phyloP scores from a whole-genome alignment of 2,113 vertebrate species.

The Mobula hypostoma region DNA sequence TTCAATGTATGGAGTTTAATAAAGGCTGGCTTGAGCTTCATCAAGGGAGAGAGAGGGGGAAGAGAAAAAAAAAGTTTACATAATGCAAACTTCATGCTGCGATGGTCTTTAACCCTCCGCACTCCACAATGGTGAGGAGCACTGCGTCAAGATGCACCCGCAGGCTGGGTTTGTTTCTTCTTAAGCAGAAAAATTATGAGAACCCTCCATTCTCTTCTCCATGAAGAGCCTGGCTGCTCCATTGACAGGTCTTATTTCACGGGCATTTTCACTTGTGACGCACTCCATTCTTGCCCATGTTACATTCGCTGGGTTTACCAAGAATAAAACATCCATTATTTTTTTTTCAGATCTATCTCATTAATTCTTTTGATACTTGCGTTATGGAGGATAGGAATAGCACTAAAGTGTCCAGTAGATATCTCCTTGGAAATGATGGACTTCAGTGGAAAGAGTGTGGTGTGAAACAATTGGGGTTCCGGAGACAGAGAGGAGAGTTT shows the following conservation, averaged over 20 bases:
- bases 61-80: neutral
- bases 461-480: neutral
- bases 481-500: neutral
- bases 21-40: constrained; percentile 16
- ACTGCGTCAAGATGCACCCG: constrained; percentile 2
- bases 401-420: neutral
- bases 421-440: neutral
- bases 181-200: constrained; percentile 1
- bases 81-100: constrained; percentile 31
- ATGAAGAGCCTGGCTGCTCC: neutral
- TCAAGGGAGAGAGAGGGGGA: neutral
- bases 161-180: neutral
- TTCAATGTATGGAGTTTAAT: constrained; percentile 43
- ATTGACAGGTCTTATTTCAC: neutral
- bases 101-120: constrained; percentile 16
- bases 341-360: neutral
- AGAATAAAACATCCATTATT: neutral
- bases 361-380: constrained; percentile 2
- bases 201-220: neutral
- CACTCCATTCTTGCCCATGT: neutral
- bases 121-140: neutral
- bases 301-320: constrained; percentile 11
- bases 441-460: neutral
- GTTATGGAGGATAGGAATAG: neutral
- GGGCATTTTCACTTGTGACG: neutral